Evolutionary conservation across 2,113 vertebrate genomes (phyloP).

Genomic region (Hemibagrus wyckioides): DNA sequence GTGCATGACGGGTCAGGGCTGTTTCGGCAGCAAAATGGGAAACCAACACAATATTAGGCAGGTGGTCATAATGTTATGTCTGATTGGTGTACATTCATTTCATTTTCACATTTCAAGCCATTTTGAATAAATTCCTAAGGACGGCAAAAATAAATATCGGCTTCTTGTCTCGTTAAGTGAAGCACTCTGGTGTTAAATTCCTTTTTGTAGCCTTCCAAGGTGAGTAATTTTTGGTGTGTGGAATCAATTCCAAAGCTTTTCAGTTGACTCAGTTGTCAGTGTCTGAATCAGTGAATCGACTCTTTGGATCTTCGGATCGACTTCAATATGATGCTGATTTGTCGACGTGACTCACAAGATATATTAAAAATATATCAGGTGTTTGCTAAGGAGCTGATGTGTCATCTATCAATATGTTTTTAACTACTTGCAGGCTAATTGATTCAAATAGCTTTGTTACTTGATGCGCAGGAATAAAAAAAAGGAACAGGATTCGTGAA

Average conservation of each 20-base stretch:
- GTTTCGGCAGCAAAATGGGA: too few relatives aligned
- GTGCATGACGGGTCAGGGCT: too few relatives aligned
- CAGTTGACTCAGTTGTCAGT: neutral
- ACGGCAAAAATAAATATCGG: neutral
- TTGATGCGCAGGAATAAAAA: neutral
- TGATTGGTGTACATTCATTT: too few relatives aligned
- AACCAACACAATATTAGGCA: too few relatives aligned
- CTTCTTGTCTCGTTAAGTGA: neutral
- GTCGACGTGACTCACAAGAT: neutral
- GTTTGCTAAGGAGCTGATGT: neutral
- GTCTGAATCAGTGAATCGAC: neutral
- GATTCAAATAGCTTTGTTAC: neutral
- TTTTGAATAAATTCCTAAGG: neutral
- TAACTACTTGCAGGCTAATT: neutral
- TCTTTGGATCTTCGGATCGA: neutral
- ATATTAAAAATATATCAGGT: neutral
- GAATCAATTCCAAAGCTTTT: neutral
- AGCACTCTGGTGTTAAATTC: neutral
- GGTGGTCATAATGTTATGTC: too few relatives aligned
- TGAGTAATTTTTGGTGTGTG: neutral
- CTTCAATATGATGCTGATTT: neutral
- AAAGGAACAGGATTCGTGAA: neutral
- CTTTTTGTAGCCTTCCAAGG: neutral
- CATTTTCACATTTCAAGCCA: too few relatives aligned
- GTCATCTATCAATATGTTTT: neutral